phyloP scores from a whole-genome alignment of 2,113 vertebrate species.

The Caracal caracal region DNA sequence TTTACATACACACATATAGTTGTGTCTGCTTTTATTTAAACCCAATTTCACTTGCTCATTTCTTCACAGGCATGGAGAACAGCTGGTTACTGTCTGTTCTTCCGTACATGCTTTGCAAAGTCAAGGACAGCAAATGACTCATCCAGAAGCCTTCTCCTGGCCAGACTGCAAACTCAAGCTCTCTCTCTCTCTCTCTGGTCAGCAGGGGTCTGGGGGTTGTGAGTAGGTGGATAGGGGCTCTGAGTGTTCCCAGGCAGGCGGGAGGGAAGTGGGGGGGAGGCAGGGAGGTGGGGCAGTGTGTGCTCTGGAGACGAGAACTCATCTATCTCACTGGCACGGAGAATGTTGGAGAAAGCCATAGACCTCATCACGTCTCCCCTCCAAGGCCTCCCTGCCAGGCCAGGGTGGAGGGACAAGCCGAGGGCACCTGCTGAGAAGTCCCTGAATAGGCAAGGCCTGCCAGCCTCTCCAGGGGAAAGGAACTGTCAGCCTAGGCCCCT shows the following conservation, averaged over 20 bases:
- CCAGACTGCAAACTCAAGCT: background rate
- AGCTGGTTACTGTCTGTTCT: background rate
- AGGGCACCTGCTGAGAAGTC: background rate
- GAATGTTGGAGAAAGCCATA: background rate
- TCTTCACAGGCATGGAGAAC: background rate
- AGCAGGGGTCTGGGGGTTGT: background rate
- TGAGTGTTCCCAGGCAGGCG: background rate
- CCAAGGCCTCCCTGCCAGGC: background rate
- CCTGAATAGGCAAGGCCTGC: background rate
- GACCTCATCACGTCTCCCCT: background rate
- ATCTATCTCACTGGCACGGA: background rate
- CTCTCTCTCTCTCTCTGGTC: background rate
- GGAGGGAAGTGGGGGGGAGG: background rate
- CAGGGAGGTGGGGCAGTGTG: rapidly evolving
- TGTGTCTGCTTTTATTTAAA: slow-evolving; percentile 1
- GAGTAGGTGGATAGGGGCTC: background rate
- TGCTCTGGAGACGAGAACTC: background rate
- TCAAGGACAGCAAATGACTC: background rate
- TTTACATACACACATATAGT: background rate
- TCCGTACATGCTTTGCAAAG: background rate
- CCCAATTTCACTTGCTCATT: background rate
- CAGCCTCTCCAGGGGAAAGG: background rate
- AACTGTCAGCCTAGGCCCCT: background rate
- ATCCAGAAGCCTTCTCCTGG: background rate
- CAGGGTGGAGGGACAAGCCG: background rate